A percentile compares a stretch with the other conserved stretches of the same genome.
These are phyloP conservation scores for Leptarthrus brevirostris DNA, from an alignment of 2,888 invertebrate genomes.

Conservation along the genomic window DNA sequence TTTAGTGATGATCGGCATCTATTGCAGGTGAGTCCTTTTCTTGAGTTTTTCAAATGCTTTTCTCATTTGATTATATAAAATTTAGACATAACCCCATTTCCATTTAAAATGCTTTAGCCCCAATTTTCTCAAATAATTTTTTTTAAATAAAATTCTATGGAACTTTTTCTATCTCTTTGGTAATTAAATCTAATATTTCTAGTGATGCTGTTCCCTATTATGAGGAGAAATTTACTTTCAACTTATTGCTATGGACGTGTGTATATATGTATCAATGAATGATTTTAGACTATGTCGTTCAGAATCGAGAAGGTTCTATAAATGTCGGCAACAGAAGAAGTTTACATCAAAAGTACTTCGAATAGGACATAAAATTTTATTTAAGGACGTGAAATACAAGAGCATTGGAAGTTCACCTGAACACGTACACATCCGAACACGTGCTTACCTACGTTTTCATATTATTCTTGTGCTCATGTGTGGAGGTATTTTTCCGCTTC, in stretches of 20 bases:
- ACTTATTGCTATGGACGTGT: no score
- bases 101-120: no score
- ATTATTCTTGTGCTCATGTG: background rate
- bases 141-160: no score
- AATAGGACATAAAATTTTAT: background rate
- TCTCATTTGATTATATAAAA: background rate
- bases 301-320: no score
- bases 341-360: slow-evolving; percentile 2
- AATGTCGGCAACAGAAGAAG: background rate
- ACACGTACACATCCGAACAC: background rate
- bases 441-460: background rate
- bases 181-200: no score
- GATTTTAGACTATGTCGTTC: no score
- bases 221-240: no score
- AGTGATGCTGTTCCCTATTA: no score
- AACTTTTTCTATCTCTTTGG: no score
- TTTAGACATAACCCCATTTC: no score
- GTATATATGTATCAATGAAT: no score
- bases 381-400: background rate
- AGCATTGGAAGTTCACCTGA: background rate
- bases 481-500: background rate
- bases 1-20: slow-evolving; percentile 96
- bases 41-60: background rate
- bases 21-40: slow-evolving; percentile 73
- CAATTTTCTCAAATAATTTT: no score